Evolutionary conservation across 1,140 invertebrate genomes (phyloP).

Genomic region (Aporrectodea caliginosa): DNA sequence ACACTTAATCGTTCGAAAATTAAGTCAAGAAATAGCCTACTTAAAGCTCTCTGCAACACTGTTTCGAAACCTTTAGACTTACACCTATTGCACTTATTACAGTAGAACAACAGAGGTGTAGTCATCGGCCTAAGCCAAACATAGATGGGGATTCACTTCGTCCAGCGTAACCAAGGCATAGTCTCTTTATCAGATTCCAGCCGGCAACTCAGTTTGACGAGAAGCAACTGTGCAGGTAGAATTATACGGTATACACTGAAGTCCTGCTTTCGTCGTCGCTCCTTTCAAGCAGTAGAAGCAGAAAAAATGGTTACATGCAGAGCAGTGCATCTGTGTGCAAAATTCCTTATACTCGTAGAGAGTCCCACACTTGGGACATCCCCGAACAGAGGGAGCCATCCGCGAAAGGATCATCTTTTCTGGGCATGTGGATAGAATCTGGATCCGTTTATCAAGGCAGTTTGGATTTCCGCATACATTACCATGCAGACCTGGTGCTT

Average conservation of each 20-base stretch:
- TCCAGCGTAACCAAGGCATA: too few species aligned
- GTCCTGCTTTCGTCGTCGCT: constrained; percentile 3
- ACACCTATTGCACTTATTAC: too few species aligned
- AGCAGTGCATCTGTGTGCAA: constrained; percentile 16
- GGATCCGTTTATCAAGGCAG: neutral
- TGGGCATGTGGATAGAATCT: constrained; percentile 8
- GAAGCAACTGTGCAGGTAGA: neutral
- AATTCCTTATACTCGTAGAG: neutral
- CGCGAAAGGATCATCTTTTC: constrained; percentile 8
- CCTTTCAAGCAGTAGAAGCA: constrained; percentile 22
- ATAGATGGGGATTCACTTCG: too few species aligned
- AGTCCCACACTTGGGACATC: constrained; percentile 14
- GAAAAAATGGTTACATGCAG: constrained; percentile 11
- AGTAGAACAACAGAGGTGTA: too few species aligned
- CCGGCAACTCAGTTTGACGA: neutral
- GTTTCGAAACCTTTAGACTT: too few species aligned
- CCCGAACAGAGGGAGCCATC: neutral
- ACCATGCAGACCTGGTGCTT: neutral
- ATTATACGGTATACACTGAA: neutral
- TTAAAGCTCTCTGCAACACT: too few species aligned
- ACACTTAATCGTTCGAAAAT: too few species aligned
- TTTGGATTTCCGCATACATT: neutral
- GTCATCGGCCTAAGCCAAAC: too few species aligned
- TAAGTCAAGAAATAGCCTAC: too few species aligned
- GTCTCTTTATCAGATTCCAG: too few species aligned